A percentile compares a stretch with the other conserved stretches of the same genome.
Evolutionary conservation across 2,797 vertebrate genomes (phyloP).

Genomic region (Decapterus maruadsi): DNA sequence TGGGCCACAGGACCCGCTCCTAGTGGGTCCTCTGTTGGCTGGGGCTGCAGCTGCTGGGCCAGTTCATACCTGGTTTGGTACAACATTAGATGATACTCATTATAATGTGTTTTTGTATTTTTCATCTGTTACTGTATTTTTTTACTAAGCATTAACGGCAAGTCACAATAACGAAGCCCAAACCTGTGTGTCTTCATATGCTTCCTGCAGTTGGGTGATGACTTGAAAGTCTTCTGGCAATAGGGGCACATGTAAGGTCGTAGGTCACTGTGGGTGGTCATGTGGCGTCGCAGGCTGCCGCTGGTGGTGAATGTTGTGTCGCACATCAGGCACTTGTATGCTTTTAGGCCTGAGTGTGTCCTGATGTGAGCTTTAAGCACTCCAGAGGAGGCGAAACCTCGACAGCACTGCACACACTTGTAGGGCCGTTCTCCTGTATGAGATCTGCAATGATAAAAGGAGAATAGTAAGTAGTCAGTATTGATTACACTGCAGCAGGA

Average conservation of each 20-base stretch:
- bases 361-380: slow-evolving; percentile 97
- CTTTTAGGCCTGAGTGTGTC: slow-evolving; percentile 96
- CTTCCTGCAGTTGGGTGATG: slow-evolving; percentile 97
- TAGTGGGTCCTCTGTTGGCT: slow-evolving; percentile 84
- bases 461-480: not conserved
- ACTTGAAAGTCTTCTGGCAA: slow-evolving; percentile 99
- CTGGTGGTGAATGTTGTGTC: slow-evolving; percentile 98
- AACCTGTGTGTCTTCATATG: slow-evolving; percentile 99
- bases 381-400: slow-evolving; percentile 97
- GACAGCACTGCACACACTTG: slow-evolving; percentile 96
- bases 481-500: too few relatives aligned
- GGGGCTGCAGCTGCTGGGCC: slow-evolving; percentile 94
- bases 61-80: slow-evolving; percentile 91
- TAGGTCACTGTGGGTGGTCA: slow-evolving; percentile 97
- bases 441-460: slow-evolving; percentile 84
- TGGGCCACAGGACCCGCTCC: slow-evolving; percentile 86
- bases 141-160: not conserved
- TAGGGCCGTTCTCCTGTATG: slow-evolving; percentile 98
- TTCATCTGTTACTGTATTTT: not conserved
- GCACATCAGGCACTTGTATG: slow-evolving; percentile 95
- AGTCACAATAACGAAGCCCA: not conserved
- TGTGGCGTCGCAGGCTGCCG: slow-evolving; percentile 95
- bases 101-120: not conserved
- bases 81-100: not conserved
- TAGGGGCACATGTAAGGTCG: slow-evolving; percentile 99